A percentile compares a stretch with the other conserved stretches of the same genome.
phyloP scores from a whole-genome alignment of 2,113 vertebrate species.

The Tetraodon nigroviridis region DNA sequence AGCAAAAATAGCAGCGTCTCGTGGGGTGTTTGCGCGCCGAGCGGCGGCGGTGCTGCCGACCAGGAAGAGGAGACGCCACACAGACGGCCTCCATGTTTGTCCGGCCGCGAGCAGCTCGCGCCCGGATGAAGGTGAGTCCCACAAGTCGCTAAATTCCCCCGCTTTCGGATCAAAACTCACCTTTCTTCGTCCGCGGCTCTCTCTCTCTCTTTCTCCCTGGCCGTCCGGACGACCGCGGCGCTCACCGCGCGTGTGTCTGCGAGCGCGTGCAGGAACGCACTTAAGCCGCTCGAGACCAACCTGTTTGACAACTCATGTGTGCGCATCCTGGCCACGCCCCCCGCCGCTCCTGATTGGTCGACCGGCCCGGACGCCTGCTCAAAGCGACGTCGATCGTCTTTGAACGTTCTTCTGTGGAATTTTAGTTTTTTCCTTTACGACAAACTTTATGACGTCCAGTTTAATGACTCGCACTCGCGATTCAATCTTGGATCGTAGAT shows the following conservation, averaged over 20 bases:
- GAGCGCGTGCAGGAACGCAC: background rate
- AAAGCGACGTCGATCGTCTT: too few relatives aligned
- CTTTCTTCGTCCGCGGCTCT: constrained; percentile 5
- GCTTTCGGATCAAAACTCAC: constrained; percentile 36
- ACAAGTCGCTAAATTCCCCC: background rate
- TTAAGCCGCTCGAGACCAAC: constrained; percentile 49
- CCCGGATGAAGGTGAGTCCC: constrained; percentile 1
- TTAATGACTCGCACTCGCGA: too few relatives aligned
- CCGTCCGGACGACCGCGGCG: background rate
- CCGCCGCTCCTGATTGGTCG: constrained; percentile 36
- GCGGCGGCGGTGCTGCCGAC: constrained; percentile 20
- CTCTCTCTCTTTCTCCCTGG: background rate
- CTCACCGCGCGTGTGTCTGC: too few relatives aligned
- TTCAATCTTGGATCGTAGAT: too few relatives aligned
- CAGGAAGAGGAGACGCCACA: constrained; percentile 7
- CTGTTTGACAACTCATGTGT: constrained; percentile 62
- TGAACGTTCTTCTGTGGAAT: too few relatives aligned
- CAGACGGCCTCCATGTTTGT: constrained; percentile 25
- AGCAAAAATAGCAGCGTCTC: constrained; percentile 27
- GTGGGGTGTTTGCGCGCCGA: constrained; percentile 29
- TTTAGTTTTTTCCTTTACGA: too few relatives aligned
- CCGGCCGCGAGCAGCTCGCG: constrained; percentile 25
- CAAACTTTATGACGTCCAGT: too few relatives aligned
- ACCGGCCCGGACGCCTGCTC: background rate
- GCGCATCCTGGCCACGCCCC: constrained; percentile 41